Evolutionary conservation across 64 coral and sea anemone species (phyloP).

Genomic region (Stichodactyla mertensii): DNA sequence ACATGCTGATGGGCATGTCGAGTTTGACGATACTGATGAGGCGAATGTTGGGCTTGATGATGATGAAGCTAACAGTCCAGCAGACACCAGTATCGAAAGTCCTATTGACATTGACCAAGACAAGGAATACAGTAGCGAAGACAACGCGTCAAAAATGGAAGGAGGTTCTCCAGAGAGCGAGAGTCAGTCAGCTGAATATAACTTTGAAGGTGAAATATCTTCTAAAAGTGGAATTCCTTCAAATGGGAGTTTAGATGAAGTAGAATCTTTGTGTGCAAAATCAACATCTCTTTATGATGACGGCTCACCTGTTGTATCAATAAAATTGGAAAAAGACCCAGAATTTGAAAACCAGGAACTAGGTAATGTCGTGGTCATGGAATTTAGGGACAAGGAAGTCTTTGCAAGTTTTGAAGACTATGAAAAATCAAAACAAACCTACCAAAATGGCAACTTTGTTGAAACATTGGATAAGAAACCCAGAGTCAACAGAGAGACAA

Average conservation of each 20-base stretch:
- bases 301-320: not conserved
- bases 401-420: constrained; percentile 28
- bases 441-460: not conserved
- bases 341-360: not conserved
- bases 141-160: not conserved
- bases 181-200: no score
- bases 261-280: no score
- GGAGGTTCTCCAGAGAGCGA: not conserved
- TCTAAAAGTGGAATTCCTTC: no score
- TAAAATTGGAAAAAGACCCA: not conserved
- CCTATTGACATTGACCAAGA: not conserved
- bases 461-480: not conserved
- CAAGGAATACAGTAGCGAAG: not conserved
- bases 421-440: constrained; percentile 3
- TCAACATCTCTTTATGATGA: no score
- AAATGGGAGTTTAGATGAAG: no score
- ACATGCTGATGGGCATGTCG: not conserved
- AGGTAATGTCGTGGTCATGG: not conserved
- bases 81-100: not conserved
- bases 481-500: not conserved
- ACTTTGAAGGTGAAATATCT: no score
- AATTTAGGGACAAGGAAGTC: not conserved
- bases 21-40: not conserved
- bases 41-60: not conserved
- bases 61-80: not conserved